These are phyloP conservation scores for Polydrusus tereticollis DNA, from an alignment of 2,888 invertebrate species.

Conservation along the genomic window DNA sequence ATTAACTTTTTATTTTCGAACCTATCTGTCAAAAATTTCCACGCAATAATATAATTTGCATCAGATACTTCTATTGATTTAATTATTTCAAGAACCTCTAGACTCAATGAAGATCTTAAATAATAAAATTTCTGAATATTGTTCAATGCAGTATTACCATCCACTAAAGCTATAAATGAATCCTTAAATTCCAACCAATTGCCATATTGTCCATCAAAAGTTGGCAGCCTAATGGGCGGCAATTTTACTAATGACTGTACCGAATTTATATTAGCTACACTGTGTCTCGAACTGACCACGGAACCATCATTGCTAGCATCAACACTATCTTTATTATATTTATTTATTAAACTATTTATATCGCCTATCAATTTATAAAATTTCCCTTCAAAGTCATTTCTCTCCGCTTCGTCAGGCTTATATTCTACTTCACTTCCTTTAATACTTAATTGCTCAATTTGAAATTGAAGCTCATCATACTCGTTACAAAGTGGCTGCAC, in stretches of 20 bases:
- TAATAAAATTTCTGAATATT: slow-evolving; percentile 18
- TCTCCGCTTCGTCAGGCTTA: not conserved
- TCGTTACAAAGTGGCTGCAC: not conserved
- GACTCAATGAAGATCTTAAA: not conserved
- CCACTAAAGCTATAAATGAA: slow-evolving; percentile 11
- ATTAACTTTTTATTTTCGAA: not conserved
- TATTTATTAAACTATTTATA: not conserved
- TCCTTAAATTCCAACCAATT: slow-evolving; percentile 25
- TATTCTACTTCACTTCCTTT: not conserved
- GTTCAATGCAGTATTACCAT: not conserved
- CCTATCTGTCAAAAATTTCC: slow-evolving; percentile 4
- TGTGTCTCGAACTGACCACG: not conserved
- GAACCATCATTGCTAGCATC: not conserved
- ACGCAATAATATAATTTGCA: slow-evolving; percentile 1
- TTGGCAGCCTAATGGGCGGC: slow-evolving; percentile 15
- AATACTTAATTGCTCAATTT: not conserved
- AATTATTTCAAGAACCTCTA: slow-evolving; percentile 7
- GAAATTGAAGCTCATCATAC: slow-evolving; percentile 4
- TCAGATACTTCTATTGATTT: not conserved
- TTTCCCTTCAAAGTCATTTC: not conserved
- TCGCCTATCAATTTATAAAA: slow-evolving; percentile 15
- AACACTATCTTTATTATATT: not conserved
- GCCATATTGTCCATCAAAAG: slow-evolving; percentile 19
- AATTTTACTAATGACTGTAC: not conserved
- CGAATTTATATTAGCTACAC: not conserved